A percentile compares a stretch with the other conserved stretches of the same genome.
Evolutionary conservation across 2,113 vertebrate genomes (phyloP).

Genomic region (Pristiophorus japonicus): DNA sequence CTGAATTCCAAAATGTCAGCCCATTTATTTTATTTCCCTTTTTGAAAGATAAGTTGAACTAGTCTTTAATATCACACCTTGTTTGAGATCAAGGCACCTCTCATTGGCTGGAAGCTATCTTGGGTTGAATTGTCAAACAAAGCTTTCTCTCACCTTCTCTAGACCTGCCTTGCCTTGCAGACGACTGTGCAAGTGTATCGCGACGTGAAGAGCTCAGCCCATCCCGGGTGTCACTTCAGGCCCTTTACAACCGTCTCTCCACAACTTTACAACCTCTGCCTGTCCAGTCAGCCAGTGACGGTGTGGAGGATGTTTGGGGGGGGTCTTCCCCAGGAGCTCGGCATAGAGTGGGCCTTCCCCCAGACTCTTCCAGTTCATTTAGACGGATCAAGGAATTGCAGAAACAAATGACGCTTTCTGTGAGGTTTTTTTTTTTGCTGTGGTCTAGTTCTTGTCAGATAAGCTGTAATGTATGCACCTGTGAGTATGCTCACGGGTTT

Average conservation of each 20-base stretch:
- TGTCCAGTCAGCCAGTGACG: neutral
- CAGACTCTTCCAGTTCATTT: neutral
- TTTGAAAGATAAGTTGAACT: neutral
- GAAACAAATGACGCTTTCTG: neutral
- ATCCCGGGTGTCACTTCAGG: too few relatives aligned
- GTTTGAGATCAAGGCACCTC: neutral
- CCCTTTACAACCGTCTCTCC: too few relatives aligned
- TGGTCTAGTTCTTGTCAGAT: neutral
- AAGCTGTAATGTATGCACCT: too few relatives aligned
- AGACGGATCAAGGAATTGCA: too few relatives aligned
- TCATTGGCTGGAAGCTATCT: neutral
- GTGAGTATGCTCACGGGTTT: too few relatives aligned
- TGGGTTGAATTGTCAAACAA: neutral
- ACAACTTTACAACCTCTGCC: neutral
- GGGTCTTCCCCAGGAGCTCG: neutral
- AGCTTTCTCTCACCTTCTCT: neutral
- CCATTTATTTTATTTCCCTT: neutral
- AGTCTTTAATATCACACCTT: neutral
- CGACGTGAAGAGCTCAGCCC: neutral
- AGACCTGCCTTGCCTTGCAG: neutral
- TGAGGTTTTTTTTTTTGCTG: neutral
- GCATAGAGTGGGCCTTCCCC: neutral
- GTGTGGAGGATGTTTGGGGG: neutral
- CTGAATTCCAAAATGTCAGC: neutral
- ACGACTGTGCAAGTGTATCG: neutral